These are phyloP conservation scores for Sorex fumeus DNA, from an alignment of 2,113 vertebrate genomes.

Conservation along the genomic window DNA sequence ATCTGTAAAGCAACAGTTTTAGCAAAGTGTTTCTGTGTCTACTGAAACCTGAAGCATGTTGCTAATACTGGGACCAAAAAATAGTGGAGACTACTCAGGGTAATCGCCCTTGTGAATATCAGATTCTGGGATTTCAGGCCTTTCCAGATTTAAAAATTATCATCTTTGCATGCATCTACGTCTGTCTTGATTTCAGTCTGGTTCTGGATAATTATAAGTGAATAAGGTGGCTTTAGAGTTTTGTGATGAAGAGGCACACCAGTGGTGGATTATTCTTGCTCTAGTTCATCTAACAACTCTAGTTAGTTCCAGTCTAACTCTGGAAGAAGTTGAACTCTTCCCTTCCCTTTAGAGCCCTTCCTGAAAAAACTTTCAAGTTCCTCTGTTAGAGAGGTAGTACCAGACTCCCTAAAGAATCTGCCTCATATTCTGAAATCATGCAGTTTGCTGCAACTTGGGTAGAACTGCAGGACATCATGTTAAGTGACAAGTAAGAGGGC, in stretches of 20 bases:
- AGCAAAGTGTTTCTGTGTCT: conserved; percentile 67
- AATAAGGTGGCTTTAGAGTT: too few species aligned
- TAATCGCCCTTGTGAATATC: neutral
- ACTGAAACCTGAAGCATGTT: conserved; percentile 13
- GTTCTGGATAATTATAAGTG: too few species aligned
- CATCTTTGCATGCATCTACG: neutral
- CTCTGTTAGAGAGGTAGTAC: neutral
- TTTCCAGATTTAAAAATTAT: conserved; percentile 26
- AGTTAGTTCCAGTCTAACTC: neutral
- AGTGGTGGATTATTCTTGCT: neutral
- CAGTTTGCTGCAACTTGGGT: too few species aligned
- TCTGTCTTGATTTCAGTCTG: neutral
- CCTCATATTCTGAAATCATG: too few species aligned
- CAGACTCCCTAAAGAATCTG: neutral
- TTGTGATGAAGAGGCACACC: too few species aligned
- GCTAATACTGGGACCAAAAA: neutral
- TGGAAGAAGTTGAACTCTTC: neutral
- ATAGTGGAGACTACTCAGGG: neutral
- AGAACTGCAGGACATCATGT: too few species aligned
- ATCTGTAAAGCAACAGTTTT: conserved; percentile 79
- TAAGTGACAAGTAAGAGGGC: too few species aligned
- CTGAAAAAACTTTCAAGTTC: neutral
- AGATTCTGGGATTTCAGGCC: conserved; percentile 9
- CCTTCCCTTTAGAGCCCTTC: neutral
- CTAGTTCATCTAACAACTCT: neutral